Percentiles rank a stretch among this genome's conserved stretches.
phyloP scores from a whole-genome alignment of 2,113 vertebrate genomes.

The Motacilla alba region DNA sequence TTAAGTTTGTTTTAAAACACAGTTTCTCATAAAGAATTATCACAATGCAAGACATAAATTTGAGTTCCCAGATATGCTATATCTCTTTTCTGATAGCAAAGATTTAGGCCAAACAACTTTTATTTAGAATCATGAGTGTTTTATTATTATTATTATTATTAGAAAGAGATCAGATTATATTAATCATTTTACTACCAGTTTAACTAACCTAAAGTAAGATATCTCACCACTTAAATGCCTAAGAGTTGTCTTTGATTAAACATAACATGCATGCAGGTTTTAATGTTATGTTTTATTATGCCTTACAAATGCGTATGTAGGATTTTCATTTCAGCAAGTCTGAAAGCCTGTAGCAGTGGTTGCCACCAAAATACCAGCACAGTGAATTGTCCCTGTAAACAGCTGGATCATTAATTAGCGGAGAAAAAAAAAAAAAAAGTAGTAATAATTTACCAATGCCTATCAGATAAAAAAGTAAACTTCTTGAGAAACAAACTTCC shows the following conservation, averaged over 20 bases:
- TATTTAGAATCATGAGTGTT: slow-evolving; percentile 62
- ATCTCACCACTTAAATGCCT: slow-evolving; percentile 70
- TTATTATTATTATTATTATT: slow-evolving; percentile 59
- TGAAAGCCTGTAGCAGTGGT: slow-evolving; percentile 67
- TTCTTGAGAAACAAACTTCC: slow-evolving; percentile 49
- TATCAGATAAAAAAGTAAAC: slow-evolving; percentile 43
- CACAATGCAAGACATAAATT: slow-evolving; percentile 70
- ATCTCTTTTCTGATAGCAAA: slow-evolving; percentile 68
- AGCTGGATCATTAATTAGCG: slow-evolving; percentile 66
- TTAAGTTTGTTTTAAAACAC: slow-evolving; percentile 68
- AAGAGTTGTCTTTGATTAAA: slow-evolving; percentile 66
- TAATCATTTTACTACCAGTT: slow-evolving; percentile 63
- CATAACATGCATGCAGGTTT: slow-evolving; percentile 69
- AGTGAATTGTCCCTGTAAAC: slow-evolving; percentile 71
- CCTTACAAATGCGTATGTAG: slow-evolving; percentile 60
- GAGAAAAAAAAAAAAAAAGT: slow-evolving; percentile 2
- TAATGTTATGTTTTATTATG: slow-evolving; percentile 67
- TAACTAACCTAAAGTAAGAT: slow-evolving; percentile 68
- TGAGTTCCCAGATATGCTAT: slow-evolving; percentile 58
- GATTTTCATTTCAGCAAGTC: slow-evolving; percentile 64
- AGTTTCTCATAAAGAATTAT: slow-evolving; percentile 69
- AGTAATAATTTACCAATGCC: slow-evolving; percentile 18
- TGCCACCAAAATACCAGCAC: slow-evolving; percentile 71
- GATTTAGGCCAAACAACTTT: slow-evolving; percentile 69
- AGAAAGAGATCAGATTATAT: slow-evolving; percentile 68